Evolutionary conservation across 2,113 vertebrate species (phyloP).

Genomic region (Caloenas nicobarica): DNA sequence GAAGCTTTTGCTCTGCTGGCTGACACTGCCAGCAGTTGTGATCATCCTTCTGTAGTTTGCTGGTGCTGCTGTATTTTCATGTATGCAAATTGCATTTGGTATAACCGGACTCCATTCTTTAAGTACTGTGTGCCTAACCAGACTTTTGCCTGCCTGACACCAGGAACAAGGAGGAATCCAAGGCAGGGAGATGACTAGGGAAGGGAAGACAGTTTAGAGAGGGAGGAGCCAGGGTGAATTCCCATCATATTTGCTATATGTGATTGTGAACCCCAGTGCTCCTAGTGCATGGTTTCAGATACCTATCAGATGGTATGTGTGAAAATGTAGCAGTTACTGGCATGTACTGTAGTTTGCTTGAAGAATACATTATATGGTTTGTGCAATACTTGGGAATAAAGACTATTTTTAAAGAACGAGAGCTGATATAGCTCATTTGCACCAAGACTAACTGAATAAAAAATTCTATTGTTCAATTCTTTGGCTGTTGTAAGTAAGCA

Average conservation of each 20-base stretch:
- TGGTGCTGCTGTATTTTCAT: neutral
- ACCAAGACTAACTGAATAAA: neutral
- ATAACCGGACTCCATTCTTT: neutral
- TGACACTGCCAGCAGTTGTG: neutral
- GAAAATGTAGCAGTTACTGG: neutral
- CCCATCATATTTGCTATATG: neutral
- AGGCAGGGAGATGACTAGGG: neutral
- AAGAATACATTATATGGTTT: neutral
- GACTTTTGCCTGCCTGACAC: neutral
- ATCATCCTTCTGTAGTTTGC: neutral
- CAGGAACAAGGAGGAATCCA: neutral
- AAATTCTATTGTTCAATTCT: neutral
- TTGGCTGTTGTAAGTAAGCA: neutral
- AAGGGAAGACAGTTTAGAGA: neutral
- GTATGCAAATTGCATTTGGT: neutral
- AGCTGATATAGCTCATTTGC: neutral
- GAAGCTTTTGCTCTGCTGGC: neutral
- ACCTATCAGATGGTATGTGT: accelerated
- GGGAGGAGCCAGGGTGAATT: neutral
- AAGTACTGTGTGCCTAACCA: neutral
- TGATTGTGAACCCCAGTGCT: neutral
- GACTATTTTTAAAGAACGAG: neutral
- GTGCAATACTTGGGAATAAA: neutral
- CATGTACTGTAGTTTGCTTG: neutral
- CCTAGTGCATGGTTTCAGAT: neutral